Conservation (phyloP, 2,888 invertebrate species). For the Malachius bipustulatus region DNA sequence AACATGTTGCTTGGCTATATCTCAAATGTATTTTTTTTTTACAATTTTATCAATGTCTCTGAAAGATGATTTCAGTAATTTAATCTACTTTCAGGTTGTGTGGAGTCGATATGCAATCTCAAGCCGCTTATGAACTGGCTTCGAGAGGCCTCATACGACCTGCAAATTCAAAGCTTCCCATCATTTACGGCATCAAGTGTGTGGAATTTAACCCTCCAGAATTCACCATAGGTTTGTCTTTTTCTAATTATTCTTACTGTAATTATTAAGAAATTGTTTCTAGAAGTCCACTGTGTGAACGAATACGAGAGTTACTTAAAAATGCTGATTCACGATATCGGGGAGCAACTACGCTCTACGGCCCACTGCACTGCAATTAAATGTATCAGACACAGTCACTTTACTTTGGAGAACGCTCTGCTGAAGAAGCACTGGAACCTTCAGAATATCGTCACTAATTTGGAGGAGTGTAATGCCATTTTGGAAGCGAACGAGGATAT, state of each 20-base stretch:
- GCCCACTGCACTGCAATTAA: conserved; percentile 73
- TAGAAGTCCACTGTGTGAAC: conserved; percentile 80
- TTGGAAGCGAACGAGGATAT: conserved; percentile 41
- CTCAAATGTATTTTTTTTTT: too few relatives aligned
- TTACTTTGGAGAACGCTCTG: conserved; percentile 61
- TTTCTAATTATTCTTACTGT: conserved; percentile 8
- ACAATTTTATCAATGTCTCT: too few relatives aligned
- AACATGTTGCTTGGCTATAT: too few relatives aligned
- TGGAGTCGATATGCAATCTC: conserved; percentile 74
- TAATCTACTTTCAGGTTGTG: conserved; percentile 41
- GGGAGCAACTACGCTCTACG: conserved; percentile 60
- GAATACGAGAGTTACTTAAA: conserved; percentile 70
- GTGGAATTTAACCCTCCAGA: conserved; percentile 69
- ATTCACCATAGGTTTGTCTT: conserved; percentile 65
- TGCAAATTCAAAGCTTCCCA: conserved; percentile 50
- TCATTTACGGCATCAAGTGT: conserved; percentile 79
- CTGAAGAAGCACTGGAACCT: conserved; percentile 74
- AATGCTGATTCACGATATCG: conserved; percentile 72
- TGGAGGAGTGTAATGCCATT: conserved; percentile 44
- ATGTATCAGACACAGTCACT: conserved; percentile 74
- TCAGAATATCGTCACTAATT: conserved; percentile 53
- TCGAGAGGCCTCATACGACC: conserved; percentile 72
- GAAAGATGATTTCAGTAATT: too few relatives aligned
- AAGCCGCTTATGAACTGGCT: conserved; percentile 84
- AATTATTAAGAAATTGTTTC: conserved; percentile 15